phyloP scores from a whole-genome alignment of 2,888 invertebrate genomes.

The Drosophila subquinaria region DNA sequence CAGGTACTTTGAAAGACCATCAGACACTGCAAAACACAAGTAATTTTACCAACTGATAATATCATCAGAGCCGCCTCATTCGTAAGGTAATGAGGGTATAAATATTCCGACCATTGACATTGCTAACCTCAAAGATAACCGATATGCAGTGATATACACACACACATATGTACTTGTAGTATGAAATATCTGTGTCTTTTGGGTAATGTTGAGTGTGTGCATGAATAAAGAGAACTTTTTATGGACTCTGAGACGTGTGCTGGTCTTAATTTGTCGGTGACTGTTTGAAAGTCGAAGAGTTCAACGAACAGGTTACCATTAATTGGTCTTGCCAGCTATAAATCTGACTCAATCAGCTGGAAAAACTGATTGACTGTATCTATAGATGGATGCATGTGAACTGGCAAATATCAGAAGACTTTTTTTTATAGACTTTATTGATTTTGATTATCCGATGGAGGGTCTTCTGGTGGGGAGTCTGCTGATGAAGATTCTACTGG shows the following conservation, averaged over 20 bases:
- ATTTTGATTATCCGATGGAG: neutral
- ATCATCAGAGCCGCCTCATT: neutral
- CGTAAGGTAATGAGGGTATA: constrained; percentile 16
- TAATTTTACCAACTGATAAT: neutral
- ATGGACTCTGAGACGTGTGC: constrained; percentile 60
- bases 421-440: neutral
- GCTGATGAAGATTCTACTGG: too few relatives aligned
- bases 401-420: neutral
- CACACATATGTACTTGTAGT: constrained; percentile 1
- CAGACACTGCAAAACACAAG: neutral
- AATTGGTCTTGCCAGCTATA: neutral
- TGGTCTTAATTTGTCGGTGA: constrained; percentile 55
- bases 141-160: constrained; percentile 18
- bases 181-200: constrained; percentile 10
- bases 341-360: neutral
- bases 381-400: neutral
- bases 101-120: constrained; percentile 23
- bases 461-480: too few relatives aligned
- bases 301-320: constrained; percentile 64
- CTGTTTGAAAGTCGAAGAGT: constrained; percentile 29
- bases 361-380: neutral
- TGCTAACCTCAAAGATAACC: constrained; percentile 44
- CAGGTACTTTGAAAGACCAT: neutral
- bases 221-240: constrained; percentile 46
- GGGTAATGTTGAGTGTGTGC: constrained; percentile 9